Evolutionary conservation across 2,113 vertebrate genomes (phyloP).

Genomic region (Sialia sialis): DNA sequence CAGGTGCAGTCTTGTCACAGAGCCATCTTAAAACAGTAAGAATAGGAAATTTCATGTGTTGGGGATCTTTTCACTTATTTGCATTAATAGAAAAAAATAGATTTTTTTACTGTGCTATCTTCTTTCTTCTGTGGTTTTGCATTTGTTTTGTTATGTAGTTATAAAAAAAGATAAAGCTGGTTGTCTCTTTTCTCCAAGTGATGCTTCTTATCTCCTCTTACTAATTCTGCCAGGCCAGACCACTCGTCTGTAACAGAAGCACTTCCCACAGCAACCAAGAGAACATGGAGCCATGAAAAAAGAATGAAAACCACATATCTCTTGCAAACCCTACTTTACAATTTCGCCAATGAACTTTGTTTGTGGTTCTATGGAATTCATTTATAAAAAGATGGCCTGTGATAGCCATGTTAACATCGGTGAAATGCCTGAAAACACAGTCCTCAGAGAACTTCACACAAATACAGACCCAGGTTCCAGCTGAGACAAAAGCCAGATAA

Average conservation of each 20-base stretch:
- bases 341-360: neutral
- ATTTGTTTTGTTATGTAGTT: neutral
- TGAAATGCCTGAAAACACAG: neutral
- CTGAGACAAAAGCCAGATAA: neutral
- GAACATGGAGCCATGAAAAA: rapidly evolving
- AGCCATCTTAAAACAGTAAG: neutral
- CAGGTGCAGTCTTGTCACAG: neutral
- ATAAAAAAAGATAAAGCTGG: neutral
- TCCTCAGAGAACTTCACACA: neutral
- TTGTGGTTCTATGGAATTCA: neutral
- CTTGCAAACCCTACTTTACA: neutral
- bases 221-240: neutral
- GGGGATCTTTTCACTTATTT: neutral
- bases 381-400: neutral
- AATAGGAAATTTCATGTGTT: neutral
- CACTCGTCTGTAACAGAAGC: rapidly evolving
- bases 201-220: neutral
- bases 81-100: neutral
- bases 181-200: neutral
- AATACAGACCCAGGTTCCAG: neutral
- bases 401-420: neutral
- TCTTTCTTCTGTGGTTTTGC: neutral
- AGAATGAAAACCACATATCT: neutral
- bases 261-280: neutral
- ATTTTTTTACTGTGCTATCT: neutral